Base-by-base conservation (phyloP, 2,113 vertebrate genomes). In the Menura novaehollandiae region DNA sequence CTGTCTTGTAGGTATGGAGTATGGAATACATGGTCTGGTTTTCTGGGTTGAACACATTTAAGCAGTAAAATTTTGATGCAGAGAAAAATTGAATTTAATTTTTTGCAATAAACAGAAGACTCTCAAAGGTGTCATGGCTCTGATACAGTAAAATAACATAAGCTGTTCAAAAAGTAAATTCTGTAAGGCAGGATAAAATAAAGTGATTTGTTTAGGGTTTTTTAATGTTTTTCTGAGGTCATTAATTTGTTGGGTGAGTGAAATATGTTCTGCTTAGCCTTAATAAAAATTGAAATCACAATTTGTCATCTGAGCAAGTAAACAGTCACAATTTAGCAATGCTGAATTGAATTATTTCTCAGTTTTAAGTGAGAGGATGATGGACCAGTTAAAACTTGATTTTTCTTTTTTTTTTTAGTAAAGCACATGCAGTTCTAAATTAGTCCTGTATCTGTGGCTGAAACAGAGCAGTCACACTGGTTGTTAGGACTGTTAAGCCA, bases 11-110 rank as follows among this genome's bases (percentile, higher is more conserved):
- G 13, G 1, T 69, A 26, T 3, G 0, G 37, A 93, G 2, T 73
- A 15, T 6, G 0, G 35, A 87, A 51, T 77, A 37, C 2, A 0
- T 52, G 11, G 59, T 86, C 49, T 69, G 30, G 0, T 68, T 56
- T 93, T 74, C 19, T 66, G 19, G 21, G 10, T 14, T 79, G 75
- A 66, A 51, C 33, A 87, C 71, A 69, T 64, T 44, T 8, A 73
- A 89, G 22, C 32, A 66, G 46, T 76, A 76, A 52, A 68, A 73
- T 47, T 87, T 63, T 82, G 13, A 32, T 58, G 10, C 11, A 58
- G 43, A 30, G n/a, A 51, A 71, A 63, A 67, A 28, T 5, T n/a
- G 9, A 64, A 19, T 51, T 28, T 26, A 7, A 3, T 35, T 68
- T 62, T 84, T 85, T 51, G 8, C 18, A 32, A 20, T 56, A 64